phyloP scores from a whole-genome alignment of 1,140 invertebrate species.

The Drosophila sproati region DNA sequence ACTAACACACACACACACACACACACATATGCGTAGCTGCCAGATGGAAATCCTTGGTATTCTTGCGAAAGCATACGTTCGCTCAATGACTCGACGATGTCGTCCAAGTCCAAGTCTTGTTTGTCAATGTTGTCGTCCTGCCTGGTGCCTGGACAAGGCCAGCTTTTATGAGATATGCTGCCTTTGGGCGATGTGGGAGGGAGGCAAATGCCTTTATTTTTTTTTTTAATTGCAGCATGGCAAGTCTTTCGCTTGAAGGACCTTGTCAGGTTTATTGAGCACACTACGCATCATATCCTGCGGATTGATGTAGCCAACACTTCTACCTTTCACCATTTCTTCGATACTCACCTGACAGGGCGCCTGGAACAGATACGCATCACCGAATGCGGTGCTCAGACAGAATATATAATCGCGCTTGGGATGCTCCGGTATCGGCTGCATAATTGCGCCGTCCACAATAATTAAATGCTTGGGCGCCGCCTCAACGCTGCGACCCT shows the following conservation, averaged over 20 bases:
- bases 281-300: conserved; percentile 20
- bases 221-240: conserved; percentile 49
- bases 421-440: conserved; percentile 98
- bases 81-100: conserved; percentile 28
- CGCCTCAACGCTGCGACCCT: conserved; percentile 94
- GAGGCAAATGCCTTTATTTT: conserved; percentile 28
- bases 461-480: conserved; percentile 98
- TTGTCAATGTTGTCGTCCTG: conserved; percentile 30
- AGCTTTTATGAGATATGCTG: conserved; percentile 55
- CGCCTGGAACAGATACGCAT: conserved; percentile 98
- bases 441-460: conserved; percentile 98
- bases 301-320: conserved; percentile 11
- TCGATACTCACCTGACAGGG: conserved; percentile 87
- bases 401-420: conserved; percentile 99
- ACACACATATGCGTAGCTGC: conserved; percentile 2
- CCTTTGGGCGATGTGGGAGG: not conserved
- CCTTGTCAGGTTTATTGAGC: conserved; percentile 60
- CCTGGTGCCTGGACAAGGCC: conserved; percentile 53
- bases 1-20: conserved; percentile 6
- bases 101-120: conserved; percentile 50
- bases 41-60: conserved; percentile 60
- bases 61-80: conserved; percentile 58
- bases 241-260: conserved; percentile 64
- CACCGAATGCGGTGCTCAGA: conserved; percentile 98
- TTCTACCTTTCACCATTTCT: not conserved